Conservation (phyloP, 2,888 invertebrate species). For the Tuta absoluta region DNA sequence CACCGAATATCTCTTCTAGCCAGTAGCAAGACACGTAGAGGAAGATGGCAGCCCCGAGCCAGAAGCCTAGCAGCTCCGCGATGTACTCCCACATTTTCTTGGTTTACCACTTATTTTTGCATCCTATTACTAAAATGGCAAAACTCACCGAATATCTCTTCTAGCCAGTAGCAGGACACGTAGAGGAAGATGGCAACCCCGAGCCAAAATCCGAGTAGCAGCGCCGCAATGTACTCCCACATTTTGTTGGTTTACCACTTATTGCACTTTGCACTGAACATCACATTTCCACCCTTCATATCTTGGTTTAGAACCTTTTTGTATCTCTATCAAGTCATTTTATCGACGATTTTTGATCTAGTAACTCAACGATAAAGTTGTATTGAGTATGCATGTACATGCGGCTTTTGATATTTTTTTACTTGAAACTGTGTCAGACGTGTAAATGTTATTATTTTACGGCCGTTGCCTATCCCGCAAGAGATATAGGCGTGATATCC, state of each 20-base stretch:
- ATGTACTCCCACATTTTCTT: slow-evolving; percentile 73
- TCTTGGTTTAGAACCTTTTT: not conserved
- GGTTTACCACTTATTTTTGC: slow-evolving; percentile 31
- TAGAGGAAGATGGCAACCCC: slow-evolving; percentile 77
- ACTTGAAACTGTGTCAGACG: no score
- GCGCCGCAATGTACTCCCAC: slow-evolving; percentile 72
- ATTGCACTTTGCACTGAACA: slow-evolving; percentile 14
- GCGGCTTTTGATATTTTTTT: no score
- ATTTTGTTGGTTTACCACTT: slow-evolving; percentile 49
- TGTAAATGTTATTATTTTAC: no score
- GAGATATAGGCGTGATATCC: no score
- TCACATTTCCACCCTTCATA: not conserved
- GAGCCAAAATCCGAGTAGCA: slow-evolving; percentile 75
- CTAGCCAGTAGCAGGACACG: slow-evolving; percentile 80
- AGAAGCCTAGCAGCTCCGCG: slow-evolving; percentile 71
- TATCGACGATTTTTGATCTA: not conserved
- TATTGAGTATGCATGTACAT: slow-evolving; percentile 14
- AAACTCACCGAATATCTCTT: slow-evolving; percentile 83
- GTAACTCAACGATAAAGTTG: not conserved
- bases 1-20: slow-evolving; percentile 83
- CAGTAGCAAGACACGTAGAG: slow-evolving; percentile 79
- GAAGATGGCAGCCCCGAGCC: slow-evolving; percentile 76
- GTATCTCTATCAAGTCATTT: not conserved
- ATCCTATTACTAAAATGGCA: not conserved
- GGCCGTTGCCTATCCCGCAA: no score